Evolutionary conservation across 2,113 vertebrate genomes (phyloP).

Genomic region (Eubucco bourcierii): DNA sequence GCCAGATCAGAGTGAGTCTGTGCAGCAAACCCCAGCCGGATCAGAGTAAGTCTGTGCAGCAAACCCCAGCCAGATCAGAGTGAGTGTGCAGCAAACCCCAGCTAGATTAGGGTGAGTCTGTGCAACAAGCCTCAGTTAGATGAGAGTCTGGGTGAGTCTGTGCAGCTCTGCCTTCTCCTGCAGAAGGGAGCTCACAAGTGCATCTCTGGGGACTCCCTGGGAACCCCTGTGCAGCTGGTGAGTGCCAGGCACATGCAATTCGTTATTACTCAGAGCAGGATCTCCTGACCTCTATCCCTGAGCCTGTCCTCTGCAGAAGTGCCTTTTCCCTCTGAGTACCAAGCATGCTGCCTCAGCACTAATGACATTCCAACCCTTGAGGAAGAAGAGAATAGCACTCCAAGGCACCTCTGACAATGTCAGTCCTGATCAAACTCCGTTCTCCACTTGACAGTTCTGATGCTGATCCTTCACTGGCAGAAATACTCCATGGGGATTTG

Average conservation of each 20-base stretch:
- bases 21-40: no score
- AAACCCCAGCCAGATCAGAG: not conserved
- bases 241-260: not conserved
- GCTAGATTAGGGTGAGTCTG: not conserved
- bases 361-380: not conserved
- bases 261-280: not conserved
- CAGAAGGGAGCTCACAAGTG: not conserved
- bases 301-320: not conserved
- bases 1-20: not conserved
- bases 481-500: not conserved
- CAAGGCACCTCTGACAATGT: not conserved
- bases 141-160: not conserved
- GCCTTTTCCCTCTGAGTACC: not conserved
- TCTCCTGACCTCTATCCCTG: not conserved
- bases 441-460: not conserved
- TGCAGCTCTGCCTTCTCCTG: not conserved
- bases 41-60: no score
- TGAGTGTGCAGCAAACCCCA: not conserved
- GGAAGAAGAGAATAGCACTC: not conserved
- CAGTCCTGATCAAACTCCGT: not conserved
- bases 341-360: not conserved
- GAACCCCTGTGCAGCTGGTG: rapidly evolving
- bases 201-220: not conserved
- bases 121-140: not conserved
- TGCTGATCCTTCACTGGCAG: not conserved